phyloP scores from a whole-genome alignment of 2,888 invertebrate genomes.

The Caenorhabditis sp. region DNA sequence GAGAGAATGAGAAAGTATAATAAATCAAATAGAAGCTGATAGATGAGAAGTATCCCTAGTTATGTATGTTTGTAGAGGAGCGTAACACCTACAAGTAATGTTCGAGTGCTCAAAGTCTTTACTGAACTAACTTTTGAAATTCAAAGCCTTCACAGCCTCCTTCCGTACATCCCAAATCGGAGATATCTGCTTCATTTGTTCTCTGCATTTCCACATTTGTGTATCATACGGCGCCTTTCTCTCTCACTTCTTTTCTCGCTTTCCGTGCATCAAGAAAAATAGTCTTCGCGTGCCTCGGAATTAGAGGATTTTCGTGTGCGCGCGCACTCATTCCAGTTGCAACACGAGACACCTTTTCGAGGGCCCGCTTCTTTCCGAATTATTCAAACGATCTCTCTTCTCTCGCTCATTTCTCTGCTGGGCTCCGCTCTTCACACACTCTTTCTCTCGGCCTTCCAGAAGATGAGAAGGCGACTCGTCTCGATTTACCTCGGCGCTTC shows the following conservation, averaged over 20 bases:
- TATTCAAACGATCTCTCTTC: slow-evolving; percentile 31
- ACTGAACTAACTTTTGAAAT: too few relatives aligned
- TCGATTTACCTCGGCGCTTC: slow-evolving; percentile 44
- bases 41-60: too few relatives aligned
- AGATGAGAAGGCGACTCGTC: slow-evolving; percentile 42
- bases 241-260: slow-evolving; percentile 1
- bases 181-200: too few relatives aligned
- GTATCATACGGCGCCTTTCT: too few relatives aligned
- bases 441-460: slow-evolving; percentile 18
- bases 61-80: too few relatives aligned
- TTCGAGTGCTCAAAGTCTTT: too few relatives aligned
- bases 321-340: slow-evolving; percentile 27
- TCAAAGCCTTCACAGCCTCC: too few relatives aligned
- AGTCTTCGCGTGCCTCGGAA: slow-evolving; percentile 10
- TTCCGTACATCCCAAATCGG: too few relatives aligned
- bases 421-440: slow-evolving; percentile 8
- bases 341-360: slow-evolving; percentile 48
- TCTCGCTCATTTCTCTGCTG: background rate
- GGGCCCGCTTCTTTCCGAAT: slow-evolving; percentile 37
- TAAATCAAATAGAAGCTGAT: too few relatives aligned
- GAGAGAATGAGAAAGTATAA: background rate
- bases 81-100: too few relatives aligned
- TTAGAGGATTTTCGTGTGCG: slow-evolving; percentile 29
- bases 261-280: slow-evolving; percentile 20
- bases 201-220: too few relatives aligned